phyloP scores from a whole-genome alignment of 2,888 invertebrate species.

The Leptinotarsa rubiginosa region DNA sequence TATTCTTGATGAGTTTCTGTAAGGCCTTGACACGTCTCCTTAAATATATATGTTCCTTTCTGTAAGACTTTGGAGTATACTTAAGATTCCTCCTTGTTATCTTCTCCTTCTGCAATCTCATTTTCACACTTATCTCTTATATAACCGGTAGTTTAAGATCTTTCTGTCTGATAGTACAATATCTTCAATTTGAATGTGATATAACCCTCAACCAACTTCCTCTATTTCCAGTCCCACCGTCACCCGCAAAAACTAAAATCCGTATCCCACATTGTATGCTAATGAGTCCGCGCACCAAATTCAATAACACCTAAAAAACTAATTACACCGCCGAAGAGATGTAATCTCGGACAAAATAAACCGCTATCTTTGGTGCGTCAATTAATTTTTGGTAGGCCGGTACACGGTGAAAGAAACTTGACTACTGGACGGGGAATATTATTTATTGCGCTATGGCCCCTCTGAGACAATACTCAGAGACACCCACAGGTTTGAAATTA shows the following conservation, averaged over 20 bases:
- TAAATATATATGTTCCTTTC: too few relatives aligned
- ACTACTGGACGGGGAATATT: slow-evolving; percentile 28
- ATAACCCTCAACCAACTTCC: not conserved
- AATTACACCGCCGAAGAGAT: slow-evolving; percentile 24
- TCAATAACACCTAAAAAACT: slow-evolving; percentile 29
- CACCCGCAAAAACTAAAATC: not conserved
- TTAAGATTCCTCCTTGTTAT: too few relatives aligned
- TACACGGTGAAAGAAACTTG: slow-evolving; percentile 21
- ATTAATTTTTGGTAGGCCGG: slow-evolving; percentile 29
- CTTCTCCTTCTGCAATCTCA: too few relatives aligned
- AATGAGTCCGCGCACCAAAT: slow-evolving; percentile 24
- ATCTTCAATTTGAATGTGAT: not conserved
- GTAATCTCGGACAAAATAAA: slow-evolving; percentile 20
- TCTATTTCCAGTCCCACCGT: not conserved
- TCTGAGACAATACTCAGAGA: slow-evolving; percentile 25
- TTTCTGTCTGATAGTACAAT: too few relatives aligned
- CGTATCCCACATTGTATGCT: slow-evolving; percentile 24
- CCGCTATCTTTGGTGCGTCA: slow-evolving; percentile 28
- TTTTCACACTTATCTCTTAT: too few relatives aligned
- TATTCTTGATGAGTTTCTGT: too few relatives aligned
- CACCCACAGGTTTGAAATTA: slow-evolving; percentile 32
- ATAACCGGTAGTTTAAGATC: too few relatives aligned
- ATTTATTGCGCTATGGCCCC: slow-evolving; percentile 33
- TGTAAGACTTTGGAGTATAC: too few relatives aligned
- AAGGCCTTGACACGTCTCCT: too few relatives aligned